Base-by-base conservation (phyloP, 2,888 invertebrate species). In the Leucophenga maculata region DNA sequence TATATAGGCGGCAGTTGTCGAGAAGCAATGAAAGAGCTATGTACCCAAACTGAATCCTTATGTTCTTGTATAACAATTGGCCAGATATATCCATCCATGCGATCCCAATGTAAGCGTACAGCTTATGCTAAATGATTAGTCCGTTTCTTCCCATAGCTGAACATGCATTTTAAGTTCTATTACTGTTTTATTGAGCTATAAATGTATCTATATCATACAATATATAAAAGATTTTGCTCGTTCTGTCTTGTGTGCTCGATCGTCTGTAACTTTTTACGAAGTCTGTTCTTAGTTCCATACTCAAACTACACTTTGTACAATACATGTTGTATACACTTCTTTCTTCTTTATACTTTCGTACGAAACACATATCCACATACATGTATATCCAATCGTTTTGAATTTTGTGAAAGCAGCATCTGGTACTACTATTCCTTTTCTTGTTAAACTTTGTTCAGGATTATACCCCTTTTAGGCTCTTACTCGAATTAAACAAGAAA, bases 101-200 rank as follows among this genome's bases (percentile, higher is more conserved):
- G 8, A 6, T 26, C 26, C 26, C 26, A 26, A 26, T 26, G 26
- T 4, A 6, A 39, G 39, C 39, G 39, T 39, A 11, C 11, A 11
- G 9, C 11, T 13, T 8, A 9, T 8, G 1, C 4, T 6, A 11
- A 50, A 50, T 48, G 46, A 6, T 31, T 32, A 4, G 44, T 22
- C 32, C 52, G 57, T 62, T 55, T 11, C n/a, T 59, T 22, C 67
- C 67, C 65, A 54, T 69, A 55, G 68, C 66, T 77, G 73, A 70
- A 77, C 73, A 64, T 65, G 65, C 26, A 69, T 62, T 57, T 69
- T 26, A n/a, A 39, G 31, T 67, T 46, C 64, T 71, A 66, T 77
- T 52, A n/a, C 64, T 46, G 69, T 14, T 68, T 54, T 20, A 69
- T 73, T 69, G 52, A 66, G 54, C 62, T 67, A 32, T 69, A 65